Evolutionary conservation across 1,140 invertebrate species (phyloP).

Genomic region (Drosophila kanapiae): DNA sequence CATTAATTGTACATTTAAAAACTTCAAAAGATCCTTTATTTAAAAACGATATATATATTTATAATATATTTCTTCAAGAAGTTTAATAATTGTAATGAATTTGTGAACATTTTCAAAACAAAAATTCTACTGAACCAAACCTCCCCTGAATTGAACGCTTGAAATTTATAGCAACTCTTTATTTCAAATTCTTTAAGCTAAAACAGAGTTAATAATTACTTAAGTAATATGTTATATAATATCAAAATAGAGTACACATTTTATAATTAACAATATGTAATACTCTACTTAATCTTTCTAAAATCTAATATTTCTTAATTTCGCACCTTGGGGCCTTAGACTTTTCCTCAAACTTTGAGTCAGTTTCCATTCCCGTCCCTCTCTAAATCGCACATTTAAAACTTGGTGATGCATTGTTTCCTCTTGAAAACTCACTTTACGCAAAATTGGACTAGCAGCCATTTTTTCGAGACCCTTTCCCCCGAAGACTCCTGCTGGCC

Average conservation of each 20-base stretch:
- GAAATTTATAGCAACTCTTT: not conserved
- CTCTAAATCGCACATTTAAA: slow-evolving; percentile 13
- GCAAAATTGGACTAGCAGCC: slow-evolving; percentile 57
- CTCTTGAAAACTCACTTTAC: slow-evolving; percentile 72
- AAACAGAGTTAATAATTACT: not conserved
- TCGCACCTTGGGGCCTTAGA: no score
- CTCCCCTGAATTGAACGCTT: not conserved
- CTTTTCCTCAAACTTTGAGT: not conserved
- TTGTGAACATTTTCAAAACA: not conserved
- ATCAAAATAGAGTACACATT: not conserved
- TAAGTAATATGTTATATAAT: not conserved
- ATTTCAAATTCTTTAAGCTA: not conserved
- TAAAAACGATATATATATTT: not conserved
- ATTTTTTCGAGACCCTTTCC: not conserved
- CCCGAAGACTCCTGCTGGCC: slow-evolving; percentile 35
- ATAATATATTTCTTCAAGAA: not conserved
- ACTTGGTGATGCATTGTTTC: slow-evolving; percentile 46
- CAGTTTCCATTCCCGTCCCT: not conserved
- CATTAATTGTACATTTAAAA: not conserved
- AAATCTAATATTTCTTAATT: not conserved
- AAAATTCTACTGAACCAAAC: not conserved
- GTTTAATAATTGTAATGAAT: not conserved
- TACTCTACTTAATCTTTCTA: not conserved
- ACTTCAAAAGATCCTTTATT: not conserved
- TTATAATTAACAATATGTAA: not conserved